phyloP scores from a whole-genome alignment of 2,797 vertebrate genomes.

The Periparus ater region DNA sequence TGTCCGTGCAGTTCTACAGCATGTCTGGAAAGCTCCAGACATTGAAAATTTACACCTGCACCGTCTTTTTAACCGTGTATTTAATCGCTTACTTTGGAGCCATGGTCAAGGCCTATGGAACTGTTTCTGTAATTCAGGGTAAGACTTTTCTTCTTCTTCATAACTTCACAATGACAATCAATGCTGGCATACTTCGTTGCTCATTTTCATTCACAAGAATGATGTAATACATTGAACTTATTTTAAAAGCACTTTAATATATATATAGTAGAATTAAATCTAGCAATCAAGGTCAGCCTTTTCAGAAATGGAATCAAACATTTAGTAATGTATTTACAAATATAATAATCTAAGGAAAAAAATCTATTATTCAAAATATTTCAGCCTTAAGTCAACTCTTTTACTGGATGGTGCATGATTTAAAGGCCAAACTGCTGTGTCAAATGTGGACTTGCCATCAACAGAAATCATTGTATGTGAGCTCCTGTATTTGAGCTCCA shows the following conservation, averaged over 20 bases:
- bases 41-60: slow-evolving; percentile 91
- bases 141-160: slow-evolving; percentile 56
- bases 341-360: background rate
- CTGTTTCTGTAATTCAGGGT: slow-evolving; percentile 96
- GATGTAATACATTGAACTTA: background rate
- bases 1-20: slow-evolving; percentile 85
- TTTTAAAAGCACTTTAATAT: background rate
- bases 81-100: slow-evolving; percentile 95
- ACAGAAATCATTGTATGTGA: background rate
- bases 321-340: background rate
- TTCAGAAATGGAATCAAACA: background rate
- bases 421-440: background rate
- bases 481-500: background rate
- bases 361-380: background rate
- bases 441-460: background rate
- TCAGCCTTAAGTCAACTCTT: background rate
- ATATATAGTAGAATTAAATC: background rate
- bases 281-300: background rate
- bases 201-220: background rate
- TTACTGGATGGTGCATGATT: background rate
- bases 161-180: background rate
- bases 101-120: slow-evolving; percentile 97
- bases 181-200: background rate
- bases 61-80: slow-evolving; percentile 91
- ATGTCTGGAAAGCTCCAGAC: slow-evolving; percentile 91